A percentile compares a stretch with the other conserved stretches of the same genome.
Conservation (phyloP, 2,888 invertebrate species). For the Sinotaia quadrata region DNA sequence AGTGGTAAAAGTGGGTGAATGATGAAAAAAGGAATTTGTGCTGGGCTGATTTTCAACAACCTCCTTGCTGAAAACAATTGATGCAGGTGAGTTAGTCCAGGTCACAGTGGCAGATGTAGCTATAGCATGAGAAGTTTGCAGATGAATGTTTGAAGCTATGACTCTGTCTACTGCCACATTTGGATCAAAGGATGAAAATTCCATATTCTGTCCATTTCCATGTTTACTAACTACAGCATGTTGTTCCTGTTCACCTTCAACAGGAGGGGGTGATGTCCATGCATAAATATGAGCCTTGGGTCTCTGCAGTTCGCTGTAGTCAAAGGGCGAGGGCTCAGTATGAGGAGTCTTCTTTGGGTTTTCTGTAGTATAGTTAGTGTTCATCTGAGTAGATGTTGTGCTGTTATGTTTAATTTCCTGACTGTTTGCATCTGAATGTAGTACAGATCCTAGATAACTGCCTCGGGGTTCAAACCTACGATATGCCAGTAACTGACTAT, state of each 20-base stretch:
- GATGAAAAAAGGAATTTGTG: constrained; percentile 36
- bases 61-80: not conserved
- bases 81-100: constrained; percentile 1
- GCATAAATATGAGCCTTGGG: constrained; percentile 53
- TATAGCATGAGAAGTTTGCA: constrained; percentile 11
- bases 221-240: constrained; percentile 41
- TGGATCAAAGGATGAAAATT: not conserved
- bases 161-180: constrained; percentile 18
- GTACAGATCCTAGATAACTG: constrained; percentile 4
- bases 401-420: not conserved
- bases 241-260: constrained; percentile 32
- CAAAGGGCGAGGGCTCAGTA: not conserved
- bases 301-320: constrained; percentile 22
- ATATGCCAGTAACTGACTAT: constrained; percentile 35
- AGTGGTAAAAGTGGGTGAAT: too few relatives aligned
- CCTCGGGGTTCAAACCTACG: constrained; percentile 17
- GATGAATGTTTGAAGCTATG: constrained; percentile 20
- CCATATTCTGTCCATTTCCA: constrained; percentile 40
- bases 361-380: not conserved
- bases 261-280: constrained; percentile 56
- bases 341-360: not conserved
- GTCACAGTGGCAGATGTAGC: constrained; percentile 19
- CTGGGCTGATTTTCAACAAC: constrained; percentile 17
- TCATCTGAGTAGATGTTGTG: too few relatives aligned
- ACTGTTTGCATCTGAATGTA: not conserved